Percentiles rank a stretch among this genome's conserved stretches.
phyloP scores from a whole-genome alignment of 1,140 invertebrate genomes.

The Druon quercuslanigerum region DNA sequence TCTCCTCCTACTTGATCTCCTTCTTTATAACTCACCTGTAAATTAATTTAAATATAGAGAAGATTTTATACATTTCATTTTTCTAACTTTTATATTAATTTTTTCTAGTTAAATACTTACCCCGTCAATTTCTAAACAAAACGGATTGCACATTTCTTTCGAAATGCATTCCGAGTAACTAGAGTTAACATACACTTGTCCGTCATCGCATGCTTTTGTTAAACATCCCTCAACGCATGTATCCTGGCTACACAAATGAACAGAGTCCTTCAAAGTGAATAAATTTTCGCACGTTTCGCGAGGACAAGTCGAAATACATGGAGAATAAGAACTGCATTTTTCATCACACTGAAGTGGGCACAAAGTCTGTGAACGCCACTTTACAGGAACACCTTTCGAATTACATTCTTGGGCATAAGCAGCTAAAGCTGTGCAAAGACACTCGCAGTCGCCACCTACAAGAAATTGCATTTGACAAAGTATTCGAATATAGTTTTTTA shows the following conservation, averaged over 20 bases:
- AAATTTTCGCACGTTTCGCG: conserved; percentile 89
- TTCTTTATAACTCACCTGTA: conserved; percentile 78
- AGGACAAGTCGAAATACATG: conserved; percentile 89
- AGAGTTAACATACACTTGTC: conserved; percentile 82
- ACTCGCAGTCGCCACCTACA: conserved; percentile 90
- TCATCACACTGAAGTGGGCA: conserved; percentile 94
- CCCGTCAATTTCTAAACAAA: conserved; percentile 83
- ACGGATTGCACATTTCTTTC: conserved; percentile 80
- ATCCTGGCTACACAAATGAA: conserved; percentile 82
- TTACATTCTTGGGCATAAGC: conserved; percentile 91
- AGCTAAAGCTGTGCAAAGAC: conserved; percentile 90
- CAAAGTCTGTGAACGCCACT: conserved; percentile 87
- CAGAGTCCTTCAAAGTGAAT: conserved; percentile 77
- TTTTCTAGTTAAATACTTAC: conserved; percentile 54
- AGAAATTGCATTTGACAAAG: conserved; percentile 55
- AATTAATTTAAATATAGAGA: not conserved
- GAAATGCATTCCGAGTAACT: conserved; percentile 84
- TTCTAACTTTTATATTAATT: conserved; percentile 1
- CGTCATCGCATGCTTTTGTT: conserved; percentile 82
- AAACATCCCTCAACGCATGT: conserved; percentile 88
- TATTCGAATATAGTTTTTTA: conserved; percentile 25
- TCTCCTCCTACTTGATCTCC: conserved; percentile 86
- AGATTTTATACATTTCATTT: not conserved
- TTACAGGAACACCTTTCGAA: conserved; percentile 81
- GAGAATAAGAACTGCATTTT: conserved; percentile 84